Conservation (phyloP, 1,140 invertebrate species). For the Drosophila gunungcola region DNA sequence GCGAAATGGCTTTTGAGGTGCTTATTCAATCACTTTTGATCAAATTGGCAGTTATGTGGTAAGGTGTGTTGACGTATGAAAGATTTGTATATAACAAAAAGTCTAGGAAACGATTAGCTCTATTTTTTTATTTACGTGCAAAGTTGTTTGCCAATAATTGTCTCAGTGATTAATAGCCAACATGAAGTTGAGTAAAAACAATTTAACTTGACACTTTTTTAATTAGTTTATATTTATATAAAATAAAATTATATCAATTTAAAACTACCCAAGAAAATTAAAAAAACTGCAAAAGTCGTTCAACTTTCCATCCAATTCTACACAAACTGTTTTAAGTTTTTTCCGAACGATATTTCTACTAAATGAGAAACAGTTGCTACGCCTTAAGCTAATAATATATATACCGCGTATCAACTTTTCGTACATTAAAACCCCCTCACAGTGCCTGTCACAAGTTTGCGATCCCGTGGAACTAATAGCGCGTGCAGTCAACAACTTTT, state of each 20-base stretch:
- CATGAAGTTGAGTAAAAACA: background rate
- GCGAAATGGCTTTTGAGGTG: conserved; percentile 24
- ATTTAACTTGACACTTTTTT: conserved; percentile 6
- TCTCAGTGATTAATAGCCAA: conserved; percentile 2
- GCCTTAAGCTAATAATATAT: background rate
- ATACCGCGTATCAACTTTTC: conserved; percentile 9
- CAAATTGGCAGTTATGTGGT: conserved; percentile 31
- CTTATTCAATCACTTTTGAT: conserved; percentile 51
- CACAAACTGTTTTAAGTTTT: background rate
- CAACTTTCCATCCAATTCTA: background rate
- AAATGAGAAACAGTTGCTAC: background rate
- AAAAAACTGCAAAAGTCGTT: background rate
- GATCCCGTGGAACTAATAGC: conserved; percentile 54
- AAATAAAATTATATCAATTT: background rate
- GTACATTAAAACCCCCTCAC: background rate
- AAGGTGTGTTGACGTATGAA: conserved; percentile 10
- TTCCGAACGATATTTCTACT: background rate
- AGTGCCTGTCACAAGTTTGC: conserved; percentile 29
- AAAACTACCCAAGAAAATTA: background rate
- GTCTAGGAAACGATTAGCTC: conserved; percentile 11
- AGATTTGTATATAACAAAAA: conserved; percentile 10
- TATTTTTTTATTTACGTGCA: background rate
- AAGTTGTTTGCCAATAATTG: conserved; percentile 3
- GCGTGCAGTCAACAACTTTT: conserved; percentile 55
- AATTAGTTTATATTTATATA: background rate